phyloP scores from a whole-genome alignment of 2,113 vertebrate genomes.

The Mastomys coucha region DNA sequence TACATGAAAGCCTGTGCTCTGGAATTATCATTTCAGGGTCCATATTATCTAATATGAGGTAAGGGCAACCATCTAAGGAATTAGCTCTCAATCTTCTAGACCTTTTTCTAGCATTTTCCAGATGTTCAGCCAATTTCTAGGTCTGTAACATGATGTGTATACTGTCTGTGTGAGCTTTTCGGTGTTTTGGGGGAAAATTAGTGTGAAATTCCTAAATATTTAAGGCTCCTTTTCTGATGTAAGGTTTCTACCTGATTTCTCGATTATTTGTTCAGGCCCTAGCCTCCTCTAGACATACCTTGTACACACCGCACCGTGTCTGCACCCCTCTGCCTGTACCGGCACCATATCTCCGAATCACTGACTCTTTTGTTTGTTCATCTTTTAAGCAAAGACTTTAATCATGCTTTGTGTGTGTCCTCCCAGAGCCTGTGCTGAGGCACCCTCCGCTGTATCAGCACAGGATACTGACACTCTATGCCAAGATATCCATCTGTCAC shows the following conservation, averaged over 20 bases:
- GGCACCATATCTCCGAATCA: background rate
- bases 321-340: background rate
- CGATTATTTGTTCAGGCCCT: background rate
- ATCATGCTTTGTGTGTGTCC: background rate
- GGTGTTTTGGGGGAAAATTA: background rate
- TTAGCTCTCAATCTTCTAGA: background rate
- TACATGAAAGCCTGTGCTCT: accelerated
- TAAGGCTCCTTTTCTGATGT: background rate
- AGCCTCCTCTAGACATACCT: background rate
- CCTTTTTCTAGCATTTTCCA: background rate
- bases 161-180: background rate
- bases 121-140: background rate
- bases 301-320: accelerated
- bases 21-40: background rate
- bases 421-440: background rate
- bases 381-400: background rate
- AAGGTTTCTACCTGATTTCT: background rate
- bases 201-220: slow-evolving; percentile 14
- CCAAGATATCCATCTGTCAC: background rate
- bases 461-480: background rate
- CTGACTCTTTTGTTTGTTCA: background rate
- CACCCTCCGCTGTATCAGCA: background rate
- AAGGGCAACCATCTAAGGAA: background rate
- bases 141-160: background rate
- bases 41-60: background rate